Evolutionary conservation across 1,140 invertebrate species (phyloP).

Genomic region (Drosophila lini): DNA sequence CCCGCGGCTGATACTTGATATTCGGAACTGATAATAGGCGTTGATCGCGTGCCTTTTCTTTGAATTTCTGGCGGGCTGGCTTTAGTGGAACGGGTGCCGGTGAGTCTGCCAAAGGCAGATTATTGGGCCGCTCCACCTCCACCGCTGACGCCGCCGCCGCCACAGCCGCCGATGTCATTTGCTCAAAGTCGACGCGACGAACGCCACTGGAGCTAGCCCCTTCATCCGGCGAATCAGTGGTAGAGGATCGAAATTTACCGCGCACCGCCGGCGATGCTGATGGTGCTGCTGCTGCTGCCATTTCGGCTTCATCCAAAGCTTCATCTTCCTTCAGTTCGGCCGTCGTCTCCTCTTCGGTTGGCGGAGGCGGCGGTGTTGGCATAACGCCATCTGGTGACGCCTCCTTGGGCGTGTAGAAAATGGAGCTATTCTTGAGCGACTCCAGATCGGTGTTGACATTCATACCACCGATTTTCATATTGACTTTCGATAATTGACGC

Average conservation of each 20-base stretch:
- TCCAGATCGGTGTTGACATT: constrained; percentile 86
- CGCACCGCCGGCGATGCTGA: constrained; percentile 23
- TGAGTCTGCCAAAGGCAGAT: constrained; percentile 62
- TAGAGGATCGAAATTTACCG: constrained; percentile 46
- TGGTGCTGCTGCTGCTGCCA: not conserved
- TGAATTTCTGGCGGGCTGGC: constrained; percentile 87
- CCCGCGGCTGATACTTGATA: constrained; percentile 87
- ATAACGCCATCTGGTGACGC: constrained; percentile 63
- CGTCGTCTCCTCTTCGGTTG: constrained; percentile 26
- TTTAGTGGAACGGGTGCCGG: constrained; percentile 84
- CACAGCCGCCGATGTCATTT: not conserved
- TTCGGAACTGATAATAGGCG: constrained; percentile 91
- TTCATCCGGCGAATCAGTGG: constrained; percentile 45
- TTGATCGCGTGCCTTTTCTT: constrained; percentile 87
- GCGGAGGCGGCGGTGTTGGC: constrained; percentile 18
- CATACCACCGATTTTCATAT: constrained; percentile 88
- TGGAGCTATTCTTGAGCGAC: constrained; percentile 69
- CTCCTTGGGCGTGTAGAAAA: constrained; percentile 85
- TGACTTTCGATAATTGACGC: constrained; percentile 91
- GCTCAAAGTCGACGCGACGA: constrained; percentile 50
- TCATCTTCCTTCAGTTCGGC: constrained; percentile 62
- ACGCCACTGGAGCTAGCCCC: constrained; percentile 2
- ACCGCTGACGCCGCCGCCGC: not conserved
- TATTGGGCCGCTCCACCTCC: constrained; percentile 64
- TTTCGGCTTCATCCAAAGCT: constrained; percentile 43